Conservation (phyloP, 2,113 vertebrate species). For the Salvelinus alpinus region DNA sequence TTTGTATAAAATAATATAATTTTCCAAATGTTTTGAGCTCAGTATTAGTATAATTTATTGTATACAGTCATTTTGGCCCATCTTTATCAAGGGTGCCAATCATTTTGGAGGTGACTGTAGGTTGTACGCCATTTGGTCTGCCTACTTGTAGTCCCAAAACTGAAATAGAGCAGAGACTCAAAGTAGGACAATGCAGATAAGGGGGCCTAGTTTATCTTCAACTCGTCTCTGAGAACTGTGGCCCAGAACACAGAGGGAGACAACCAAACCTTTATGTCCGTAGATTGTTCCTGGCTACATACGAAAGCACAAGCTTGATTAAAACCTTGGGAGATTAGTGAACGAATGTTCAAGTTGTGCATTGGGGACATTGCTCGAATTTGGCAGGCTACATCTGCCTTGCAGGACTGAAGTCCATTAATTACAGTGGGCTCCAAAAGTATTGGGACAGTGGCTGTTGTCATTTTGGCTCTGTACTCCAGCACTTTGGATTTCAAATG, state of each 20-base stretch:
- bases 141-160: background rate
- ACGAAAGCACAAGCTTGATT: conserved; percentile 33
- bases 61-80: too few species aligned
- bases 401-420: background rate
- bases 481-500: too few species aligned
- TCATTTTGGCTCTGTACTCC: too few species aligned
- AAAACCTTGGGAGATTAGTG: conserved; percentile 57
- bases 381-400: background rate
- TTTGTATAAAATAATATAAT: too few species aligned
- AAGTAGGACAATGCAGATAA: conserved; percentile 67
- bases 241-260: conserved; percentile 35
- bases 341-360: conserved; percentile 46
- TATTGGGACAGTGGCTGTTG: too few species aligned
- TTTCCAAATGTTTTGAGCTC: too few species aligned
- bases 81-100: too few species aligned
- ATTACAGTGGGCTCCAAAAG: too few species aligned
- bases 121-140: conserved; percentile 11
- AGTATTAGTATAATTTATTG: too few species aligned
- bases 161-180: conserved; percentile 44
- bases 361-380: conserved; percentile 40
- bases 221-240: conserved; percentile 15
- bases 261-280: conserved; percentile 3
- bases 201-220: conserved; percentile 38
- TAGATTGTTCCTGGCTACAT: conserved; percentile 16
- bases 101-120: too few species aligned